These are phyloP conservation scores for Parnassius apollo DNA, from an alignment of 2,888 invertebrate species.

Conservation along the genomic window DNA sequence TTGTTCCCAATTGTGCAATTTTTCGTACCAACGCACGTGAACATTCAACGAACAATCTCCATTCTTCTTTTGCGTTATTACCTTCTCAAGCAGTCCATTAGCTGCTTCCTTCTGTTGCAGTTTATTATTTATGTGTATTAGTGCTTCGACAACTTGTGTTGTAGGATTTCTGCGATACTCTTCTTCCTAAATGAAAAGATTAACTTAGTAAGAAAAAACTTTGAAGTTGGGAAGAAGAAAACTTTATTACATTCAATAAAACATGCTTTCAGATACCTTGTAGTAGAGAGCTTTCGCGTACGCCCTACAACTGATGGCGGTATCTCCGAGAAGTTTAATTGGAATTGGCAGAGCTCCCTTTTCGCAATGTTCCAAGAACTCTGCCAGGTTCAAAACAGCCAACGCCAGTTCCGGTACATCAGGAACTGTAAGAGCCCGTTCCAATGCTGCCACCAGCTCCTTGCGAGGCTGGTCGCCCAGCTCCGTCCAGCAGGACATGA, in stretches of 20 bases:
- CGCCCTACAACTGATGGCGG: conserved; percentile 95
- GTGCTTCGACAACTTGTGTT: conserved; percentile 92
- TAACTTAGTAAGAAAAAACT: conserved; percentile 20
- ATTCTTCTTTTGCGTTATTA: conserved; percentile 88
- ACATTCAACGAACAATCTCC: conserved; percentile 78
- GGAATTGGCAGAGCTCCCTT: conserved; percentile 96
- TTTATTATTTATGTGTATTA: conserved; percentile 98
- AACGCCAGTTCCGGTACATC: conserved; percentile 97
- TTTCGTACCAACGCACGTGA: conserved; percentile 97
- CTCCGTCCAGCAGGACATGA: conserved; percentile 99
- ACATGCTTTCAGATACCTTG: conserved; percentile 56
- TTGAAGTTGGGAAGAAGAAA: not conserved
- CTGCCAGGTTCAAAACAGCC: conserved; percentile 96
- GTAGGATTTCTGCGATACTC: conserved; percentile 87
- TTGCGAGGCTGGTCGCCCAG: conserved; percentile 90
- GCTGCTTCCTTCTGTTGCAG: conserved; percentile 99
- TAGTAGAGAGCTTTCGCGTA: conserved; percentile 85
- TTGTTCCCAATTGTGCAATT: conserved; percentile 98
- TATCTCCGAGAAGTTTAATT: conserved; percentile 91
- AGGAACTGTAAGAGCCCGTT: conserved; percentile 93
- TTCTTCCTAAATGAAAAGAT: conserved; percentile 83
- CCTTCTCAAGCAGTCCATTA: conserved; percentile 93
- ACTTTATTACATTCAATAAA: not conserved
- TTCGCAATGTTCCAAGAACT: conserved; percentile 99
- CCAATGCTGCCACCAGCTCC: conserved; percentile 91